A percentile compares a stretch with the other conserved stretches of the same genome.
These are phyloP conservation scores for Eleginops maclovinus DNA, from an alignment of 2,113 vertebrate genomes.

Conservation along the genomic window DNA sequence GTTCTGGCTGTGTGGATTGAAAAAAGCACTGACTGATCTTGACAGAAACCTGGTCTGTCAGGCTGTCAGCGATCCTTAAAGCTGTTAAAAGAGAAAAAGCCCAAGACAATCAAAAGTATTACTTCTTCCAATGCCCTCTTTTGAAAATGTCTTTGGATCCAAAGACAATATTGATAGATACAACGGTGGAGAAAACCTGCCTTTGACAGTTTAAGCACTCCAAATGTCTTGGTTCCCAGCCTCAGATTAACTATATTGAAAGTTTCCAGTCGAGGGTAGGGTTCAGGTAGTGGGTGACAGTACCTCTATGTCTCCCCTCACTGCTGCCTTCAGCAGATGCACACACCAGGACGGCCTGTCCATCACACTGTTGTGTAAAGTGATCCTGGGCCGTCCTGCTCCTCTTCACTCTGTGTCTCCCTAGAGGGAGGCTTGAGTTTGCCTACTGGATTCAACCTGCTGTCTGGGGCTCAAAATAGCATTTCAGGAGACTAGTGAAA, in stretches of 20 bases:
- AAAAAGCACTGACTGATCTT: constrained; percentile 68
- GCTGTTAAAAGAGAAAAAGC: constrained; percentile 51
- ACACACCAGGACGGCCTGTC: constrained; percentile 78
- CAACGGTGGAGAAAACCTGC: constrained; percentile 21
- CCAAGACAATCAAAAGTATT: constrained; percentile 54
- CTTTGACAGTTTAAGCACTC: constrained; percentile 55
- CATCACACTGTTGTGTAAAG: constrained; percentile 81
- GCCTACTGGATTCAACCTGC: constrained; percentile 82
- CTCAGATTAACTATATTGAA: constrained; percentile 35
- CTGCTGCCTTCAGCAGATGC: constrained; percentile 58
- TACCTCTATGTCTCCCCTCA: constrained; percentile 30
- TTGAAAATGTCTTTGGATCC: constrained; percentile 49
- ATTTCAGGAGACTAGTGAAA: constrained; percentile 83
- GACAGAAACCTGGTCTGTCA: constrained; percentile 68
- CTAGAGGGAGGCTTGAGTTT: constrained; percentile 77
- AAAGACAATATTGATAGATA: constrained; percentile 38
- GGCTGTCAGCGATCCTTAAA: constrained; percentile 62
- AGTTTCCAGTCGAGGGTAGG: constrained; percentile 41
- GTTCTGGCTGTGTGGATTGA: constrained; percentile 52
- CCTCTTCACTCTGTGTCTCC: constrained; percentile 68
- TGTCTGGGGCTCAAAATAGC: constrained; percentile 84
- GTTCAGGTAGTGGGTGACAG: constrained; percentile 47
- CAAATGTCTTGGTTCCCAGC: constrained; percentile 19
- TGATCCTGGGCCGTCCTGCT: constrained; percentile 70
- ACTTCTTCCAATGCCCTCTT: constrained; percentile 36